Evolutionary conservation across 2,113 vertebrate genomes (phyloP).

Genomic region (Gulo gulo): DNA sequence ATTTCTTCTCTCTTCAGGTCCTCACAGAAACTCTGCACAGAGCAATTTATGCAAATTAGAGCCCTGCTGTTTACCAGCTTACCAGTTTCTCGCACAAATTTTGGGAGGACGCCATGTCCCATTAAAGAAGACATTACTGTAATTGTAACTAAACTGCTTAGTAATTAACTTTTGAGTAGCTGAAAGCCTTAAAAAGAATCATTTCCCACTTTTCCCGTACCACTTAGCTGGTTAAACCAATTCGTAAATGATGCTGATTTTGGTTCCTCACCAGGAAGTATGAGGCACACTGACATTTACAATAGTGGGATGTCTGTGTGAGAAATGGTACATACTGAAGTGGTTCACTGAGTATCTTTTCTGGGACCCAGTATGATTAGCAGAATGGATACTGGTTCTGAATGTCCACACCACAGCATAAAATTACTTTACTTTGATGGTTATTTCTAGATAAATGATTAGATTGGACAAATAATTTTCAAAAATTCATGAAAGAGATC

Average conservation of each 20-base stretch:
- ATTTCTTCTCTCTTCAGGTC: not conserved
- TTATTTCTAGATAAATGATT: not conserved
- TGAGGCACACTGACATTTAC: not conserved
- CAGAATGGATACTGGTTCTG: not conserved
- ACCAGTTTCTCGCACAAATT: not conserved
- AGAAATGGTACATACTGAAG: not conserved
- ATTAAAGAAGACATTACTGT: not conserved
- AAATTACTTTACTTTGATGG: not conserved
- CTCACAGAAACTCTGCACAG: not conserved
- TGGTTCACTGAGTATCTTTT: not conserved
- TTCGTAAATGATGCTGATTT: not conserved
- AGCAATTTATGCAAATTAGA: not conserved
- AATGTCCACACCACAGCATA: not conserved
- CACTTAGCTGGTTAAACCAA: not conserved
- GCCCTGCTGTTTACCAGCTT: not conserved
- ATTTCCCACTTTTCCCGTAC: not conserved
- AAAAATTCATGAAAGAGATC: conserved; percentile 6
- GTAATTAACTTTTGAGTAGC: not conserved
- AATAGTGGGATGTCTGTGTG: not conserved
- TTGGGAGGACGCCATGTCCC: not conserved
- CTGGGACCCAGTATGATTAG: not conserved
- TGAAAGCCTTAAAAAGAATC: not conserved
- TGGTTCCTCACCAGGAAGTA: not conserved
- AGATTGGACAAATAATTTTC: not conserved
- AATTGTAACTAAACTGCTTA: not conserved